phyloP scores from a whole-genome alignment of 2,888 invertebrate species.

The Frankliniella fusca region DNA sequence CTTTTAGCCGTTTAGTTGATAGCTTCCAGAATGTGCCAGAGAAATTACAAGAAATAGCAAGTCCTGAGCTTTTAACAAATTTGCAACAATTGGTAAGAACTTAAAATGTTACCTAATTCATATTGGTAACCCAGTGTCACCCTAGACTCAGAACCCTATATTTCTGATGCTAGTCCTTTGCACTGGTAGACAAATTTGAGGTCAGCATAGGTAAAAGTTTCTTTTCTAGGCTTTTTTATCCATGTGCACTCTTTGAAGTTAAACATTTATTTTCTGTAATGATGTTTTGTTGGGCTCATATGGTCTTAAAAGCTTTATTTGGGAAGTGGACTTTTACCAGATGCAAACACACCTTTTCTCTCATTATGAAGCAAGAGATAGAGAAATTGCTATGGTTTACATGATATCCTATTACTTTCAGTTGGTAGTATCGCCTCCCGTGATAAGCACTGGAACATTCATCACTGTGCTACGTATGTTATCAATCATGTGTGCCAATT shows the following conservation, averaged over 20 bases:
- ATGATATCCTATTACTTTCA: slow-evolving; percentile 45
- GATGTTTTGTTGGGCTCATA: neutral
- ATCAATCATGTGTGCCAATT: slow-evolving; percentile 92
- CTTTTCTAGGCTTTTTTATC: neutral
- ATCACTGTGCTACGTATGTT: slow-evolving; percentile 94
- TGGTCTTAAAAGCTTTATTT: neutral
- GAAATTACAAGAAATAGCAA: slow-evolving; percentile 89
- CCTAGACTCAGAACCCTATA: neutral
- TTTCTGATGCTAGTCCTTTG: slow-evolving; percentile 19
- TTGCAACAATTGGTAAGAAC: slow-evolving; percentile 79
- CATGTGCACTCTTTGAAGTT: neutral
- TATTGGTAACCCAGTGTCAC: neutral
- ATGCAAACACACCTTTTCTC: neutral
- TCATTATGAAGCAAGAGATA: neutral
- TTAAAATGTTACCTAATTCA: neutral
- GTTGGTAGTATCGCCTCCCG: slow-evolving; percentile 91
- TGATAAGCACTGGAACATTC: slow-evolving; percentile 91
- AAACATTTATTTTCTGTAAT: neutral
- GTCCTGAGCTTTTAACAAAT: slow-evolving; percentile 84
- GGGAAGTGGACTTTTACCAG: slow-evolving; percentile 12
- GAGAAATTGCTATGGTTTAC: neutral
- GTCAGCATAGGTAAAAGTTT: neutral
- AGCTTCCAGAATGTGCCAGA: slow-evolving; percentile 90
- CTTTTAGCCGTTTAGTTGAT: slow-evolving; percentile 93
- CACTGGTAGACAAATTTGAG: slow-evolving; percentile 11